phyloP scores from a whole-genome alignment of 2,888 invertebrate genomes.

The Loripinus fragilis region DNA sequence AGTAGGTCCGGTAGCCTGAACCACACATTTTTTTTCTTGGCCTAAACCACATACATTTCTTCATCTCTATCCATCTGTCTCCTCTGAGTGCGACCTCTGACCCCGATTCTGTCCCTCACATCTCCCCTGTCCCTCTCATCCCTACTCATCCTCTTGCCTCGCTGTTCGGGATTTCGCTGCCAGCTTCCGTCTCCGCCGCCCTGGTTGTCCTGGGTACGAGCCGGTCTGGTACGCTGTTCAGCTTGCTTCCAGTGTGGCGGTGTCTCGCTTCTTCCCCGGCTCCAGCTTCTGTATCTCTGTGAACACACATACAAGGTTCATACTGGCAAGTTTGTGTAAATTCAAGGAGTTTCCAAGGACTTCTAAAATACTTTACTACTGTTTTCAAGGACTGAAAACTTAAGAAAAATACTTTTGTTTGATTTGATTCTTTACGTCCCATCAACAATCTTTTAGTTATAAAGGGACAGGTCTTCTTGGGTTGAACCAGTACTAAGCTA shows the following conservation, averaged over 20 bases:
- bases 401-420: too few species aligned
- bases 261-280: conserved; percentile 88
- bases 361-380: too few species aligned
- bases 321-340: too few species aligned
- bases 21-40: too few species aligned
- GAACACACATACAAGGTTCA: not conserved
- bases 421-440: too few species aligned
- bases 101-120: conserved; percentile 21
- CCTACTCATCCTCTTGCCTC: conserved; percentile 7
- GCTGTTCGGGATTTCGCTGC: conserved; percentile 37
- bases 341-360: too few species aligned
- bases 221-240: conserved; percentile 47
- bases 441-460: too few species aligned
- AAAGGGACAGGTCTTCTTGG: too few species aligned
- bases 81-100: conserved; percentile 25
- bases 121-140: conserved; percentile 25
- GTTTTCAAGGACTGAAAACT: too few species aligned
- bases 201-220: not conserved
- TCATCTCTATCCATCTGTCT: conserved; percentile 25
- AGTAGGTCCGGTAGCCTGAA: too few species aligned
- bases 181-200: conserved; percentile 27
- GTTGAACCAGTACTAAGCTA: too few species aligned
- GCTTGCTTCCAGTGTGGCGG: conserved; percentile 94
- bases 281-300: conserved; percentile 54
- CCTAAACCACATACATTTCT: conserved; percentile 22